These are phyloP conservation scores for Athene cunicularia DNA, from an alignment of 2,113 vertebrate genomes.

Conservation along the genomic window DNA sequence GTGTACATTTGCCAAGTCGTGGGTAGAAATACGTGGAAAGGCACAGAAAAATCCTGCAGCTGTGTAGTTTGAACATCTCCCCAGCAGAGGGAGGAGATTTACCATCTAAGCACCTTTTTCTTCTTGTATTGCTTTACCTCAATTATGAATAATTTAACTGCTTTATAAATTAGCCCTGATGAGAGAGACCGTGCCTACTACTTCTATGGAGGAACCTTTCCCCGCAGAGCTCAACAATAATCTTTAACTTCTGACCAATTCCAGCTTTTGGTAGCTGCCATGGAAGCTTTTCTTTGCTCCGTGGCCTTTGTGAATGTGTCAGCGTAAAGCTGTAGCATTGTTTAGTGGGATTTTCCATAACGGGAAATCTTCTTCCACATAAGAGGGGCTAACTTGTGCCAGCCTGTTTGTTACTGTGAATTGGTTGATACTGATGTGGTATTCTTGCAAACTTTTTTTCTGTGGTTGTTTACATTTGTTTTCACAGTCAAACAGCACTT, in stretches of 20 bases:
- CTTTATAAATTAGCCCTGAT: neutral
- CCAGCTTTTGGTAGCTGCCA: neutral
- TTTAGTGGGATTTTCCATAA: neutral
- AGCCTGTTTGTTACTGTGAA: neutral
- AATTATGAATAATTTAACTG: neutral
- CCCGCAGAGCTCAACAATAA: neutral
- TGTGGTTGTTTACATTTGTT: neutral
- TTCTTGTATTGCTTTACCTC: neutral
- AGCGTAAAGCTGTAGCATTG: fast-evolving
- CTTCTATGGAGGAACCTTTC: neutral
- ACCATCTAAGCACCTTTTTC: neutral
- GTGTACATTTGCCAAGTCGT: neutral
- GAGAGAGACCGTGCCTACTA: neutral
- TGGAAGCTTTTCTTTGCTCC: neutral
- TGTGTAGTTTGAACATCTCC: neutral
- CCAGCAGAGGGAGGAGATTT: conserved; percentile 52
- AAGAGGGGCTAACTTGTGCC: neutral
- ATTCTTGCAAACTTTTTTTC: neutral
- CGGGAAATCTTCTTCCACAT: neutral
- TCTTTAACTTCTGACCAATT: neutral
- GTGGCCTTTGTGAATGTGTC: neutral
- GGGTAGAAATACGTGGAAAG: neutral
- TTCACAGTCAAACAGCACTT: neutral
- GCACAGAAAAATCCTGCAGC: neutral
- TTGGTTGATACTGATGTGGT: neutral